A percentile compares a stretch with the other conserved stretches of the same genome.
These are phyloP conservation scores for Nasonovia ribisnigri DNA, from an alignment of 2,888 invertebrate species.

Conservation along the genomic window DNA sequence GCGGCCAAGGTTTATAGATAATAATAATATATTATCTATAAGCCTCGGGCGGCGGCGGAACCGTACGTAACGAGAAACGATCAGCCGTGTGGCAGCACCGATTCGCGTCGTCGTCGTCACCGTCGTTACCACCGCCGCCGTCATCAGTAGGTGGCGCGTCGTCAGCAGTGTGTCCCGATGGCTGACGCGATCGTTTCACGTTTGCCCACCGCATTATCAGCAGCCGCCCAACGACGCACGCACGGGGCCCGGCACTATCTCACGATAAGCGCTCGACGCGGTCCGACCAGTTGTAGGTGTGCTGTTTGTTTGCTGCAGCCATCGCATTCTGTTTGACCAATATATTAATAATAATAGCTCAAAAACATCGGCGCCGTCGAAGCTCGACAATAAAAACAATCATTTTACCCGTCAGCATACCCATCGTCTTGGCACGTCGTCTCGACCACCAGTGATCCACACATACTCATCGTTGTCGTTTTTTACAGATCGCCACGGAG, in stretches of 20 bases:
- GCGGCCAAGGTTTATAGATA: too few species aligned
- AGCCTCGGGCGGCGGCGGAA: not conserved
- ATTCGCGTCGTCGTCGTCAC: not conserved
- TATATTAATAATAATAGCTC: not conserved
- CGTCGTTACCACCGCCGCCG: not conserved
- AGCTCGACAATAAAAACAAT: not conserved
- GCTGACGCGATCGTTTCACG: not conserved
- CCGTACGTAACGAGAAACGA: not conserved
- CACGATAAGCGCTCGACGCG: constrained; percentile 36
- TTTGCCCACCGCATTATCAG: not conserved
- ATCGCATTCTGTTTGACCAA: constrained; percentile 53
- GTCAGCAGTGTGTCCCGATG: constrained; percentile 45
- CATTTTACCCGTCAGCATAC: not conserved
- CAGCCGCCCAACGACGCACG: not conserved
- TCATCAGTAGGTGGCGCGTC: constrained; percentile 64
- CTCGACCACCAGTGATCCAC: not conserved
- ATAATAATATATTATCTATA: too few species aligned
- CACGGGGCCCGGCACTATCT: constrained; percentile 58
- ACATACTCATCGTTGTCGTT: not conserved
- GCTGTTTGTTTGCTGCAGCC: not conserved
- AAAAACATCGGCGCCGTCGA: not conserved
- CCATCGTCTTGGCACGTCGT: not conserved
- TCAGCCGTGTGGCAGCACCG: constrained; percentile 47
- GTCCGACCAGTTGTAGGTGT: not conserved
- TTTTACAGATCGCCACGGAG: not conserved